A percentile compares a stretch with the other conserved stretches of the same genome.
Conservation (phyloP, 37 sponge, comb jelly and placozoan species). For the Hormiphora californensis region DNA sequence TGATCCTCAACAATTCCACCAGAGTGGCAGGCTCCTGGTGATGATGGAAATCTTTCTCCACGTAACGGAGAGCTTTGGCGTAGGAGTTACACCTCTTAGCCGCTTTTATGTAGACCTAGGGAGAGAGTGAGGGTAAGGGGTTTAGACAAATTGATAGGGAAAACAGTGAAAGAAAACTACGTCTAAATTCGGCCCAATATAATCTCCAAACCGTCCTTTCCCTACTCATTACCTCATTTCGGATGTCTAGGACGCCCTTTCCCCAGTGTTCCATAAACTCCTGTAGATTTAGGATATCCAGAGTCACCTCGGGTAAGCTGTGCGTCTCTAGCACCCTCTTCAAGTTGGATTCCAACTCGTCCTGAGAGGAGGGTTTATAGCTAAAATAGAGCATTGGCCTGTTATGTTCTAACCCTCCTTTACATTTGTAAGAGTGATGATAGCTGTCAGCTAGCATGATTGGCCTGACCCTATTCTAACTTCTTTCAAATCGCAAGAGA, state of each 20-base stretch:
- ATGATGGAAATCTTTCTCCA: conserved; percentile 90
- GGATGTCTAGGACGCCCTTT: conserved; percentile 58
- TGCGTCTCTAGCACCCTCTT: conserved; percentile 73
- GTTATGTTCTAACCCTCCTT: no score
- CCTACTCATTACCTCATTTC: not conserved
- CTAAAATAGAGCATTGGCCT: no score
- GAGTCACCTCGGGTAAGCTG: conserved; percentile 91
- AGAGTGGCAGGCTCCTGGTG: conserved; percentile 32
- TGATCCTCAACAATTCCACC: conserved; percentile 64
- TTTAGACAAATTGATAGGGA: no score
- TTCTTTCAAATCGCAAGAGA: no score
- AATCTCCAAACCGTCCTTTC: not conserved
- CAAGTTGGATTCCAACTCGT: conserved; percentile 76
- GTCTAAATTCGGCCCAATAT: conserved; percentile 53
- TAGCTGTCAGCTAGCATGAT: no score
- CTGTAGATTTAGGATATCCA: conserved; percentile 81
- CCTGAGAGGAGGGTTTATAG: conserved; percentile 65
- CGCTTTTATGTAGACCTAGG: conserved; percentile 13
- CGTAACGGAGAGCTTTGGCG: conserved; percentile 95
- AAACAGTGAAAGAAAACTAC: no score
- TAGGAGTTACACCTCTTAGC: conserved; percentile 87
- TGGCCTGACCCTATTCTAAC: no score
- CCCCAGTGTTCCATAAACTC: conserved; percentile 99
- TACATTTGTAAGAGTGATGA: no score
- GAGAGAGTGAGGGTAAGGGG: no score